These are phyloP conservation scores for Oscheius onirici DNA, from an alignment of 2,888 invertebrate species.

Conservation along the genomic window DNA sequence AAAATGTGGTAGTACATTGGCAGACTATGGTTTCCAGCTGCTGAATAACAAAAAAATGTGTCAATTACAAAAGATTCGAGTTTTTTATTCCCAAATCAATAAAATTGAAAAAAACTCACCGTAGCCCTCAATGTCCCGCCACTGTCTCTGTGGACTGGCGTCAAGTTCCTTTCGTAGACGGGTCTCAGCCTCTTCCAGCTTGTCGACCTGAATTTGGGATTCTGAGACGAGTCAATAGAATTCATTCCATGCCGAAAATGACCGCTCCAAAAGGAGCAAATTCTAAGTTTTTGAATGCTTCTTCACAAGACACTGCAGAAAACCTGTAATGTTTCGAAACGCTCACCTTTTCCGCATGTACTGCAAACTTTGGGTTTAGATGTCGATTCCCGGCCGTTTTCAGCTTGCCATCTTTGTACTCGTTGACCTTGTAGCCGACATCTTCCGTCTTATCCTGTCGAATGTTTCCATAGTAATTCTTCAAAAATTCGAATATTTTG, in stretches of 20 bases:
- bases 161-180: slow-evolving; percentile 50
- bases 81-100: too few relatives aligned
- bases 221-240: neutral
- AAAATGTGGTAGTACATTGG: too few relatives aligned
- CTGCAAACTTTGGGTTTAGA: slow-evolving; percentile 68
- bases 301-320: neutral
- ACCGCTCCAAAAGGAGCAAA: neutral
- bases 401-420: slow-evolving; percentile 68
- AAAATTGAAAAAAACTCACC: slow-evolving; percentile 29
- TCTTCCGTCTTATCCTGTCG: slow-evolving; percentile 59
- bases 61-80: too few relatives aligned
- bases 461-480: slow-evolving; percentile 65
- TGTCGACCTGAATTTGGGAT: slow-evolving; percentile 54
- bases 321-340: slow-evolving; percentile 8
- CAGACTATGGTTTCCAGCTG: too few relatives aligned
- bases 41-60: too few relatives aligned
- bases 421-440: slow-evolving; percentile 63
- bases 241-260: too few relatives aligned
- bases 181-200: slow-evolving; percentile 63
- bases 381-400: slow-evolving; percentile 59
- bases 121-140: slow-evolving; percentile 60
- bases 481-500: slow-evolving; percentile 60
- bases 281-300: neutral
- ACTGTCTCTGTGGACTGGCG: slow-evolving; percentile 57
- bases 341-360: slow-evolving; percentile 58